phyloP scores from a whole-genome alignment of 30 jellyfish, hydroid and myxozoan genomes.

The Rhopilema esculentum region DNA sequence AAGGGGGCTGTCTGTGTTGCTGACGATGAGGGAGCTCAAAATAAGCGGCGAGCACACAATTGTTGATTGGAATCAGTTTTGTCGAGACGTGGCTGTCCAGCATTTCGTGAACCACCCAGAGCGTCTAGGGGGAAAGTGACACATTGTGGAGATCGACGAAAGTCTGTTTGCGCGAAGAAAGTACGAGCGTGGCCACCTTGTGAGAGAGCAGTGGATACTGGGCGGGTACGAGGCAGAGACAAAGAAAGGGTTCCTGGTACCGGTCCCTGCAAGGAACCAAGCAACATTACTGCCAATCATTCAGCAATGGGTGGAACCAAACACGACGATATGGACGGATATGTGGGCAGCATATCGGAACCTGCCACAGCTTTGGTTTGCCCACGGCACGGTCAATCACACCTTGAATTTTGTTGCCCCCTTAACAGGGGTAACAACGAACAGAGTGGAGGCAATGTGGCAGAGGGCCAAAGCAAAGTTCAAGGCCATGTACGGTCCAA shows the following conservation, averaged over 20 bases:
- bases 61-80: not conserved
- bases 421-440: constrained; percentile 39
- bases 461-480: constrained; percentile 21
- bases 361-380: constrained; percentile 29
- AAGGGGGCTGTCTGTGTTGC: not conserved
- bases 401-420: constrained; percentile 55
- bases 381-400: constrained; percentile 62
- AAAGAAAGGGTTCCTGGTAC: constrained; percentile 51
- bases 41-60: too few species aligned
- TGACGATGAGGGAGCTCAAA: not conserved
- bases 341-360: constrained; percentile 59
- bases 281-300: constrained; percentile 59
- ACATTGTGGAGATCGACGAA: not conserved
- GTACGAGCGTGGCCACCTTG: constrained; percentile 64
- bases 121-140: not conserved
- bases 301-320: constrained; percentile 38
- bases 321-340: constrained; percentile 57
- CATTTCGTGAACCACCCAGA: not conserved
- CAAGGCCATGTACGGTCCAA: constrained; percentile 40
- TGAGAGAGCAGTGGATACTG: constrained; percentile 48
- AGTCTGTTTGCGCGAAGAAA: constrained; percentile 50
- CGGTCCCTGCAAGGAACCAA: constrained; percentile 57
- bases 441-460: constrained; percentile 54
- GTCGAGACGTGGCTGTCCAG: not conserved
- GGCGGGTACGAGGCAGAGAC: constrained; percentile 44